Conservation (phyloP, 1,140 invertebrate genomes). For the Neuroterus valhalla region DNA sequence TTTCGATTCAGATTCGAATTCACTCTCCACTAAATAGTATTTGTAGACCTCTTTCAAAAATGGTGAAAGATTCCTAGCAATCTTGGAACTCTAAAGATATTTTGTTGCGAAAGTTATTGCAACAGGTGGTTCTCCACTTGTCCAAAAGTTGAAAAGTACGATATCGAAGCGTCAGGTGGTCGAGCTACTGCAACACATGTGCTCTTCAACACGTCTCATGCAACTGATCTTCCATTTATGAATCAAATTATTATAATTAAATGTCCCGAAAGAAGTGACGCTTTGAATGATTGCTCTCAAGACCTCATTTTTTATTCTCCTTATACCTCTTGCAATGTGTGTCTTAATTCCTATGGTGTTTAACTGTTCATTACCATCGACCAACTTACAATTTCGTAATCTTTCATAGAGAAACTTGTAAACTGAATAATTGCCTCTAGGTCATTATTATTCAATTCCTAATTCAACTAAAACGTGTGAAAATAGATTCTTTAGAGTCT, state of each 20-base stretch:
- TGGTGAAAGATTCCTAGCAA: background rate
- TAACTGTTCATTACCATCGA: too few species aligned
- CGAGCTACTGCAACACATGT: background rate
- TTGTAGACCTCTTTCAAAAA: background rate
- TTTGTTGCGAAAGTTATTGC: slow-evolving; percentile 13
- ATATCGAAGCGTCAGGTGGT: background rate
- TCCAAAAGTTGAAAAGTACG: background rate
- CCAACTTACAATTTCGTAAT: background rate
- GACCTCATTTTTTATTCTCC: too few species aligned
- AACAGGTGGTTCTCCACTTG: slow-evolving; percentile 14
- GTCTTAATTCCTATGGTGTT: too few species aligned
- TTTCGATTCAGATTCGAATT: too few species aligned
- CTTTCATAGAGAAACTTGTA: background rate
- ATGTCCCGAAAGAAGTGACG: background rate
- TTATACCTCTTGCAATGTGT: too few species aligned
- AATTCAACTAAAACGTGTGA: slow-evolving; percentile 16
- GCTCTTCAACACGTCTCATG: background rate
- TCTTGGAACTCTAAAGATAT: background rate
- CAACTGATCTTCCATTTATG: background rate
- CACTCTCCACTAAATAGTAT: too few species aligned
- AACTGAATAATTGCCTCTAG: background rate
- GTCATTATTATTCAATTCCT: background rate
- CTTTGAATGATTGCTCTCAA: background rate
- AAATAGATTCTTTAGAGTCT: background rate
- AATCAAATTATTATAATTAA: background rate